Percentiles rank a stretch among this genome's conserved stretches.
Conservation (phyloP, 1,140 invertebrate genomes). For the Bombus impatiens region DNA sequence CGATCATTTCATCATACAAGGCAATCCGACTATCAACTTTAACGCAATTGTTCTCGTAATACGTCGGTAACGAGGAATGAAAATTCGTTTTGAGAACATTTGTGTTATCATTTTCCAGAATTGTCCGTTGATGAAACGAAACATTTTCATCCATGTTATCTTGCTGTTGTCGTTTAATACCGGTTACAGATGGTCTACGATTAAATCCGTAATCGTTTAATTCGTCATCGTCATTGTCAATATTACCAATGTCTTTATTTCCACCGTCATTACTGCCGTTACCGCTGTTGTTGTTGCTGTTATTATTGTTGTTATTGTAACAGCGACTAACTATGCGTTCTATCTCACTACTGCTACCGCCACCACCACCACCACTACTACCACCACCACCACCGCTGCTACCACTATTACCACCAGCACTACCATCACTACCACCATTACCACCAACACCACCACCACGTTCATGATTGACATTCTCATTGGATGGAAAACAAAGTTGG, state of each 20-base stretch:
- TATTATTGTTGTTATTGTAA: conserved; percentile 2
- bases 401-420: neutral
- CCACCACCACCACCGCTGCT: neutral
- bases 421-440: neutral
- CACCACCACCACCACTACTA: neutral
- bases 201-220: conserved; percentile 95
- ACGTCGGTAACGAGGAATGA: conserved; percentile 85
- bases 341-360: neutral
- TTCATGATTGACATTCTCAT: conserved; percentile 5
- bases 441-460: neutral
- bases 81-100: conserved; percentile 75
- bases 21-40: conserved; percentile 58
- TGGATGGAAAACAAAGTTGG: neutral
- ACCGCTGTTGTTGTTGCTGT: conserved; percentile 84
- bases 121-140: conserved; percentile 86
- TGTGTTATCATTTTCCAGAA: conserved; percentile 80
- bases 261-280: neutral
- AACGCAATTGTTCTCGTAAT: conserved; percentile 81
- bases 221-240: conserved; percentile 89
- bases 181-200: conserved; percentile 91
- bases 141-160: conserved; percentile 91
- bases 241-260: conserved; percentile 23
- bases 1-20: conserved; percentile 37
- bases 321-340: neutral
- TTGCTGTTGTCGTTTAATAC: conserved; percentile 87